Base-by-base conservation (phyloP, 2,113 vertebrate genomes). In the Bujurquina vittata region DNA sequence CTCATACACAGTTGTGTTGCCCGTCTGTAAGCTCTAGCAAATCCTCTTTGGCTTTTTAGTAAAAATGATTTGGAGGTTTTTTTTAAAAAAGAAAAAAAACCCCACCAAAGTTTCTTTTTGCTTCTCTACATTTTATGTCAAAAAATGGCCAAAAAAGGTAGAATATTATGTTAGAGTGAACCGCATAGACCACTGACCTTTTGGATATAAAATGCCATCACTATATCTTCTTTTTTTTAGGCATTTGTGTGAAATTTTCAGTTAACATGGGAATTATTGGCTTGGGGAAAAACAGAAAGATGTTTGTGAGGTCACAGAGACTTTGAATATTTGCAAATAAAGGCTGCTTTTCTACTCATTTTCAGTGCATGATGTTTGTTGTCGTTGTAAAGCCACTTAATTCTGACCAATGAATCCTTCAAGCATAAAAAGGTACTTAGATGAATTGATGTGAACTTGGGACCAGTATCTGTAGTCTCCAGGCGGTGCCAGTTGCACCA, bases 401-500 rank as follows among this genome's bases (percentile, higher is more conserved):
- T 26, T 26, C 26, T 2, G 2, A 26, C 3, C 26, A 3, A 26
- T 26, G 26, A 26, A 26, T 26, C 26, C 26, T 26, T 26, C 26
- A 26, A 26, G 26, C 26, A 26, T 26, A 26, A 26, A 26, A 26
- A 26, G 26, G 26, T 26, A 26, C 26, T 26, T 26, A 26, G 26
- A 31, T 52, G 20, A 46, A 72, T 12, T 72, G 12, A 52, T 18
- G 0, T 72, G 46, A 72, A 72, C 46, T 0, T 52, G 65, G 46
- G 23, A 46, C 46, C 65, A 52, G 40, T 31, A 18, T 52, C 46
- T 72, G 65, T 18, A 8, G 43, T 31, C 31, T 72, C 26, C 65
- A 31, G 10, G 29, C 26, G 29, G 52, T n/a, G 17, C 26, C 17
- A 0, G 26, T 72, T 72, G 3, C 46, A 31, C 0, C 65, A 72